Base-by-base conservation (phyloP, 2,888 invertebrate genomes). In the Drosophila gaucha region DNA sequence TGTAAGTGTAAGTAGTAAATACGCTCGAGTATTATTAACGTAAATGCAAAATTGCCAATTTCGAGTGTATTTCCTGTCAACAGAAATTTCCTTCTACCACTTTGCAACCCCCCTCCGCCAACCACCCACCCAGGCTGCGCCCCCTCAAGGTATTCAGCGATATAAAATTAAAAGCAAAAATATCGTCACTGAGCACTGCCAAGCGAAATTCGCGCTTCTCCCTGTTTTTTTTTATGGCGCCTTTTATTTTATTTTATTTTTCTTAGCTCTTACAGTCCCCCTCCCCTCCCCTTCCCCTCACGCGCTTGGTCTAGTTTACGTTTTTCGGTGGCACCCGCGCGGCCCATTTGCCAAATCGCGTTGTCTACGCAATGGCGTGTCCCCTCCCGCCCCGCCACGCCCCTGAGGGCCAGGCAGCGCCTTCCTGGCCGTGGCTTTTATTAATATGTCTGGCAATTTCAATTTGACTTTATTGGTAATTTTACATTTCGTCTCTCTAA, bases 1-100 rank as follows among this genome's bases (percentile, higher is more conserved):
- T 59, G 58, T 67, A 67, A 71, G 69, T 67, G 76, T 78, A 86
- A 88, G 88, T 87, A 85, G 89, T 89, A 89, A 89, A 89, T 90
- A 90, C 90, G 89, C 90, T 89, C 67, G 90, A 90, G 90, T 90
- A 90, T 90, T 90, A 90, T 90, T 90, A 90, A 90, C 90, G 90
- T 90, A 90, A 90, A 90, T 90, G 90, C 90, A 90, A 90, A 90
- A 90, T 91, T 91, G 92, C 90, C 91, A 91, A 92, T 91, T 91
- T 91, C 89, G 88, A 90, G 89, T 90, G 91, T 91, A 92, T 92
- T 91, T 92, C 91, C 91, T 89, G 91, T 91, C 89, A 91, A 90
- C 90, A 88, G 86, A 88, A 89, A 89, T 89, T 90, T 87, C 70
- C 88, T 79, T 74, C 78, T 36, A 38, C 62, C 63, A 62, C 46